These are phyloP conservation scores for Catostylus mosaicus DNA, from an alignment of 30 jellyfish, hydroid and myxozoan species.

Conservation along the genomic window DNA sequence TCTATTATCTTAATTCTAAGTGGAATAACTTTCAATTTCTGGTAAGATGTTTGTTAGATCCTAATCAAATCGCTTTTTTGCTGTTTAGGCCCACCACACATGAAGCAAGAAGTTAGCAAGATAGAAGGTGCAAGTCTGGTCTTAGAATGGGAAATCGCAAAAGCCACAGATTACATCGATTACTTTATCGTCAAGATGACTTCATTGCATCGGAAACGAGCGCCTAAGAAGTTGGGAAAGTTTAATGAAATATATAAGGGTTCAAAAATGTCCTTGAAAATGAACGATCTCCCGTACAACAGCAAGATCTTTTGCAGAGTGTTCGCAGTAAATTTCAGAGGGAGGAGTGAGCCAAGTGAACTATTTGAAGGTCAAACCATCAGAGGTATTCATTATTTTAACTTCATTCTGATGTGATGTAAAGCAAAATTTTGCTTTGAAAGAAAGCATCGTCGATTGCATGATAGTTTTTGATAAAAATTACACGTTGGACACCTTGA, in stretches of 20 bases:
- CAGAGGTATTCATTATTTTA: conserved; percentile 29
- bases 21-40: too few relatives aligned
- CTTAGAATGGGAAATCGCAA: conserved; percentile 24
- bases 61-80: background rate
- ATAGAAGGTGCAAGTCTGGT: background rate
- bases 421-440: background rate
- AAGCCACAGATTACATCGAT: conserved; percentile 11
- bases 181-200: conserved; percentile 36
- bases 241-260: conserved; percentile 67
- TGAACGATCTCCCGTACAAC: conserved; percentile 52
- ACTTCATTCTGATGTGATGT: background rate
- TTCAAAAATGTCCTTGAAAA: conserved; percentile 1
- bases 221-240: background rate
- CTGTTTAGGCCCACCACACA: conserved; percentile 28
- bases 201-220: background rate
- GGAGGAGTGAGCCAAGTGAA: conserved; percentile 55
- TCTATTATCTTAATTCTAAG: too few relatives aligned
- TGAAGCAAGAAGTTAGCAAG: background rate
- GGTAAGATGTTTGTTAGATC: too few relatives aligned
- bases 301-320: conserved; percentile 50
- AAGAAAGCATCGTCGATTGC: too few relatives aligned
- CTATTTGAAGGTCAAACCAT: conserved; percentile 30
- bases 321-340: conserved; percentile 47
- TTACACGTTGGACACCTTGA: too few relatives aligned
- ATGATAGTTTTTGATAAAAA: too few relatives aligned